These are phyloP conservation scores for Diabrotica virgifera DNA, from an alignment of 1,140 invertebrate genomes.

Conservation along the genomic window DNA sequence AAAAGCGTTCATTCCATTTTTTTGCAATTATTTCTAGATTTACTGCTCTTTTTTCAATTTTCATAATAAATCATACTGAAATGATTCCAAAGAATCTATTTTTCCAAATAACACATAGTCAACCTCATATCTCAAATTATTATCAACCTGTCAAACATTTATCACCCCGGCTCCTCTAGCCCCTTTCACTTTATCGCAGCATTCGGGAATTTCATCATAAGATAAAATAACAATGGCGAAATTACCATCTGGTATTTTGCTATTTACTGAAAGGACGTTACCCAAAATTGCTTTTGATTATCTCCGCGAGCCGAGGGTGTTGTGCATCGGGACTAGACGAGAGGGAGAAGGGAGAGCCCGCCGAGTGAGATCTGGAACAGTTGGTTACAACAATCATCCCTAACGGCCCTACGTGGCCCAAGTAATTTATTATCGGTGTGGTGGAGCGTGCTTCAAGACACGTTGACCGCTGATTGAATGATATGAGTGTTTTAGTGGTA, in stretches of 20 bases:
- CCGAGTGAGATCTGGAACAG: not conserved
- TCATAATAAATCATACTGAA: too few species aligned
- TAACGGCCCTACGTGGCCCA: not conserved
- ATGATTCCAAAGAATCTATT: too few species aligned
- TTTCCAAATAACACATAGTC: too few species aligned
- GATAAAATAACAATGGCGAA: conserved; percentile 11
- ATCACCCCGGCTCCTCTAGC: not conserved
- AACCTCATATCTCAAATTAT: too few species aligned
- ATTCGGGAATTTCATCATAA: conserved; percentile 9
- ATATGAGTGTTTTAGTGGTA: too few species aligned
- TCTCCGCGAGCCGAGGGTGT: conserved; percentile 4
- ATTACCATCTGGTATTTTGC: conserved; percentile 10
- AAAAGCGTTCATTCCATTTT: too few species aligned
- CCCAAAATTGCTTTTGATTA: conserved; percentile 9
- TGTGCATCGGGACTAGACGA: not conserved
- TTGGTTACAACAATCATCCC: not conserved
- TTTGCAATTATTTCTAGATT: too few species aligned
- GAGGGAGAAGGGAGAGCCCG: not conserved
- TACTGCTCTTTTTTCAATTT: too few species aligned
- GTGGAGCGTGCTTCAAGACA: too few species aligned
- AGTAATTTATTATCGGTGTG: not conserved
- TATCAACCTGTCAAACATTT: not conserved
- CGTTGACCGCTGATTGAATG: too few species aligned
- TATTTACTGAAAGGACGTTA: conserved; percentile 15
- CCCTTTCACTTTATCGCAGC: not conserved